Base-by-base conservation (phyloP, 2,113 vertebrate genomes). In the Ammodytes dubius region DNA sequence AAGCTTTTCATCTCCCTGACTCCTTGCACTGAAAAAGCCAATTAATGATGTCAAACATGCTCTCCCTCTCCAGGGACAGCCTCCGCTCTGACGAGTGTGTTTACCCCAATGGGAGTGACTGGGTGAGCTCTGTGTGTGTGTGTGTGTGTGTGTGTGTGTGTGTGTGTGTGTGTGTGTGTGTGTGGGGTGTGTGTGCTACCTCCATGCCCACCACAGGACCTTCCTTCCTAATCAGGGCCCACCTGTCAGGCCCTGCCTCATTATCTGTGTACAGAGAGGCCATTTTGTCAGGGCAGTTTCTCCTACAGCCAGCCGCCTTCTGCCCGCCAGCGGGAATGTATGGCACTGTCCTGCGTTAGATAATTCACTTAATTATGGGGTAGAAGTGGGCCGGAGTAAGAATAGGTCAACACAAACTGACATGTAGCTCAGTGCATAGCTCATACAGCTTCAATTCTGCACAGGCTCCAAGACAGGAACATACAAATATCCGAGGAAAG, bases 1-100 rank as follows among this genome's bases (percentile, higher is more conserved):
- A 99, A 98, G 97, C 97, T 99, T 99, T 99, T 99, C 97, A 98
- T 98, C 97, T 98, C 97, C 97, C 96, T 97, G 97, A 98, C 97
- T 99, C 96, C 95, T 97, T 96, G 96, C 96, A 94, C 96, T 88
- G 97, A 98, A 99, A 92, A 99, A 99, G 97, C 97, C 97, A 99
- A 99, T 99, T 99, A 99, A 99, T 97, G 97, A 99, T 98, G 97
- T 99, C 97, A 99, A 98, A 99, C 97, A 97, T 96, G 96, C 95
- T 97, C 97, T 97, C 94, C 93, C 96, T 97, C 97, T 97, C 95
- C 70, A 43, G 96, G 97, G 97, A 97, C 90, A 90, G 85, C 94
- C 93, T 80, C 75, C 49, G 92, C 93, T 93, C 97, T 97, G 98
- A 98, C 97, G 97, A 98, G 97, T 96, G 96, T 98, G 97, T 98